Percentiles rank a stretch among this genome's conserved stretches.
phyloP scores from a whole-genome alignment of 1,140 invertebrate species.

The Coptotermes formosanus region DNA sequence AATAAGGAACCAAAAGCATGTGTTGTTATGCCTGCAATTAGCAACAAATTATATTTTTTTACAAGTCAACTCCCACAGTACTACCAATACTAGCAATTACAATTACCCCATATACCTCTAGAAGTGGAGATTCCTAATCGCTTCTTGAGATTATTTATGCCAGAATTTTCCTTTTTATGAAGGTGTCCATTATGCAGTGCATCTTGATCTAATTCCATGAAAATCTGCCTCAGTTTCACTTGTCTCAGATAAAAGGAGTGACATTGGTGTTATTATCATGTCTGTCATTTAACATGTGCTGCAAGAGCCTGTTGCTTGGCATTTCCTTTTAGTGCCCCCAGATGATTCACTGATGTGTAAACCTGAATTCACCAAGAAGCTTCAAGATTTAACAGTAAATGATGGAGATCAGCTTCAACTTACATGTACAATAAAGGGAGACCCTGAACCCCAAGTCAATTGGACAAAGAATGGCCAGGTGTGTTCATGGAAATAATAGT shows the following conservation, averaged over 20 bases:
- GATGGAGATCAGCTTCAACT: conserved; percentile 81
- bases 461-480: conserved; percentile 82
- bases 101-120: too few relatives aligned
- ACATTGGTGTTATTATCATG: too few relatives aligned
- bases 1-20: too few relatives aligned
- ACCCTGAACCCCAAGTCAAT: conserved; percentile 86
- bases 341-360: conserved; percentile 80
- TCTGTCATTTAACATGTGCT: too few relatives aligned
- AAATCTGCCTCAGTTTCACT: too few relatives aligned
- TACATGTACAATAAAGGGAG: conserved; percentile 76
- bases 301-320: too few relatives aligned
- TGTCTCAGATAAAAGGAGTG: too few relatives aligned
- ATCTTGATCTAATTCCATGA: background rate
- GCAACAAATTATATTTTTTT: too few relatives aligned
- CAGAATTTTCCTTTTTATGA: background rate
- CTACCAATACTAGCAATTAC: too few relatives aligned
- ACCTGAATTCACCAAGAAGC: conserved; percentile 75
- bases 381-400: conserved; percentile 67
- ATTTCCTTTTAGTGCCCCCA: conserved; percentile 64
- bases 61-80: too few relatives aligned
- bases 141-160: background rate
- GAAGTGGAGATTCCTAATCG: too few relatives aligned
- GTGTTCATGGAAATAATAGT: conserved; percentile 27
- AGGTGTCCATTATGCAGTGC: background rate
- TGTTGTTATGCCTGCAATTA: too few relatives aligned